phyloP scores from a whole-genome alignment of 30 jellyfish, hydroid and myxozoan species.

The Sanderia malayensis region DNA sequence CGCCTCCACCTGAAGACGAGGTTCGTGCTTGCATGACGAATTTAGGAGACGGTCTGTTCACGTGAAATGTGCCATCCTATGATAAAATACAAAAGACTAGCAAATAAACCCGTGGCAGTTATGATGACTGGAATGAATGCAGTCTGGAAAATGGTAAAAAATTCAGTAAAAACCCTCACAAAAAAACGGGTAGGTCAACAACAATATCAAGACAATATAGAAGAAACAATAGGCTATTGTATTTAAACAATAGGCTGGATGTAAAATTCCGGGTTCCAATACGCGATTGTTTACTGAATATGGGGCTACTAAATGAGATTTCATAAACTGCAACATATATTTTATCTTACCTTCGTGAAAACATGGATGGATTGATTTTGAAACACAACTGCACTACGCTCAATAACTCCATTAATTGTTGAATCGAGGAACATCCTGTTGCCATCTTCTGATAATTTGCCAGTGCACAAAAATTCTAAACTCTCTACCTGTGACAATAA shows the following conservation, averaged over 20 bases:
- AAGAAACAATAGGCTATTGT: too few relatives aligned
- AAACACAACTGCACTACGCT: slow-evolving; percentile 51
- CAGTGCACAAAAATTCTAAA: slow-evolving; percentile 56
- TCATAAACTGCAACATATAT: too few relatives aligned
- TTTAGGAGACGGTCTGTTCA: slow-evolving; percentile 66
- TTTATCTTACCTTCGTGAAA: slow-evolving; percentile 64
- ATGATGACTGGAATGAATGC: too few relatives aligned
- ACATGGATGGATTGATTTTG: slow-evolving; percentile 66
- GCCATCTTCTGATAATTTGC: slow-evolving; percentile 21
- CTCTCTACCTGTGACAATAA: slow-evolving; percentile 50
- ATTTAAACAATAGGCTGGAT: too few relatives aligned
- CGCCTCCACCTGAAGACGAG: slow-evolving; percentile 56
- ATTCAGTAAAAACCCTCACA: too few relatives aligned
- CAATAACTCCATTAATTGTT: slow-evolving; percentile 60
- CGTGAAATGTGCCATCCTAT: slow-evolving; percentile 70
- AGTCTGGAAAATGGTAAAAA: too few relatives aligned
- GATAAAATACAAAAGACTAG: too few relatives aligned
- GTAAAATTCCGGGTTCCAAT: too few relatives aligned
- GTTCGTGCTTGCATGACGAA: slow-evolving; percentile 57
- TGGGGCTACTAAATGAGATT: too few relatives aligned
- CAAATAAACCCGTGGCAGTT: too few relatives aligned
- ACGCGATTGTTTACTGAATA: too few relatives aligned
- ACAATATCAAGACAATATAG: too few relatives aligned
- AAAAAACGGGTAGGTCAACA: background rate
- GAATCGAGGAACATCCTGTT: slow-evolving; percentile 44